These are phyloP conservation scores for Spilarctia lutea DNA, from an alignment of 2,888 invertebrate species.

Conservation along the genomic window DNA sequence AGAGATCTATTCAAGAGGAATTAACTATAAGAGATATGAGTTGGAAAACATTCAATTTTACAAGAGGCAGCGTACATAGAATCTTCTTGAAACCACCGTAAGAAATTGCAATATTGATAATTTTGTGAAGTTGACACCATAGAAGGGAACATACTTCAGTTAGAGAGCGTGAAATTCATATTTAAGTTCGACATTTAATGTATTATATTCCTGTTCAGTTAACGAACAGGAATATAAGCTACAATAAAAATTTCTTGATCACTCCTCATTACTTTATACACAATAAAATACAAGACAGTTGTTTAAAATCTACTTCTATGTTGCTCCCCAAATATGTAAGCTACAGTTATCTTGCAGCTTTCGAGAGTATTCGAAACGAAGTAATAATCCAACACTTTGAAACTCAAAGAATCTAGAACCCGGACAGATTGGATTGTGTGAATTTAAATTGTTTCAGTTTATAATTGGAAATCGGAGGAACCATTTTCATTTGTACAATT, in stretches of 20 bases:
- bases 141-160: too few relatives aligned
- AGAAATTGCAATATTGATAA: too few relatives aligned
- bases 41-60: too few relatives aligned
- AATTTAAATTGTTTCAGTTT: constrained; percentile 51
- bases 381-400: constrained; percentile 44
- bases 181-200: too few relatives aligned
- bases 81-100: too few relatives aligned
- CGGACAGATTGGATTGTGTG: constrained; percentile 41
- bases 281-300: not conserved
- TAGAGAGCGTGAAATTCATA: too few relatives aligned
- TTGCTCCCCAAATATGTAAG: not conserved
- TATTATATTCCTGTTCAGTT: too few relatives aligned
- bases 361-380: constrained; percentile 10
- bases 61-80: too few relatives aligned
- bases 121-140: too few relatives aligned
- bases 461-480: constrained; percentile 56
- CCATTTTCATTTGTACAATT: constrained; percentile 22
- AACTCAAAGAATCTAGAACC: constrained; percentile 39
- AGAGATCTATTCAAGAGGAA: too few relatives aligned
- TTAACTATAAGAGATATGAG: too few relatives aligned
- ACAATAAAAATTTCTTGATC: not conserved
- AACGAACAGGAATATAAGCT: not conserved
- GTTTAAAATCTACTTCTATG: not conserved
- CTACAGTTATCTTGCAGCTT: not conserved
- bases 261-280: not conserved